Percentiles rank a stretch among this genome's conserved stretches.
Evolutionary conservation across 2,113 vertebrate species (phyloP).

Genomic region (Anolis sagrei): DNA sequence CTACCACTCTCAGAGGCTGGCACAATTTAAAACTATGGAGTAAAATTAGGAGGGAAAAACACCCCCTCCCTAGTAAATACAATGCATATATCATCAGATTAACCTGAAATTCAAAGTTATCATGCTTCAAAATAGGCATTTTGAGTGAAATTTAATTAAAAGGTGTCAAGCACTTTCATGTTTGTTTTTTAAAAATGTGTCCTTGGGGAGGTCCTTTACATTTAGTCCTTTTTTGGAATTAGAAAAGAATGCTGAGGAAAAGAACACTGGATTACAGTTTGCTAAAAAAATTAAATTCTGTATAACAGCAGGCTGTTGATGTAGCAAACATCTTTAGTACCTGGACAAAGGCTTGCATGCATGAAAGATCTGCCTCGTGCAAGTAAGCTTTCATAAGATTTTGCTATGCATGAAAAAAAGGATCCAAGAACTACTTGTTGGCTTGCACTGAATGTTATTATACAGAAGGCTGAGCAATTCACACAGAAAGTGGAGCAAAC

Average conservation of each 20-base stretch:
- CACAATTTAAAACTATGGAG: not conserved
- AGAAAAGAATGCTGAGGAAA: not conserved
- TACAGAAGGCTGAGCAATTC: not conserved
- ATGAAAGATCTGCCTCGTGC: not conserved
- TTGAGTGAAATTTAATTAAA: constrained; percentile 33
- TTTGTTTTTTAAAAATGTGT: constrained; percentile 11
- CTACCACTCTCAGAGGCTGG: not conserved
- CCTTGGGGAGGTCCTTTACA: not conserved
- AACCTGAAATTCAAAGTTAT: not conserved
- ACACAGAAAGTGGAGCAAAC: not conserved
- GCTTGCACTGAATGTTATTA: not conserved
- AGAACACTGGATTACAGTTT: not conserved
- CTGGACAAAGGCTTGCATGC: not conserved
- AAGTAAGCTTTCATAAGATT: not conserved
- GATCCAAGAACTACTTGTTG: not conserved
- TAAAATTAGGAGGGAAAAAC: not conserved
- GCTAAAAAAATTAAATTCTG: not conserved
- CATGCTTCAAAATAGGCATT: not conserved
- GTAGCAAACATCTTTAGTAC: not conserved
- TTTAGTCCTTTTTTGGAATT: not conserved
- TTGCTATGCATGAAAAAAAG: not conserved
- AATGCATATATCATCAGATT: not conserved
- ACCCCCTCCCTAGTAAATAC: not conserved
- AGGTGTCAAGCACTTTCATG: constrained; percentile 9
- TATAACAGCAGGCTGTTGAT: not conserved